These are phyloP conservation scores for Rotaria magnacalcarata DNA, from an alignment of 2,888 invertebrate genomes.

Conservation along the genomic window DNA sequence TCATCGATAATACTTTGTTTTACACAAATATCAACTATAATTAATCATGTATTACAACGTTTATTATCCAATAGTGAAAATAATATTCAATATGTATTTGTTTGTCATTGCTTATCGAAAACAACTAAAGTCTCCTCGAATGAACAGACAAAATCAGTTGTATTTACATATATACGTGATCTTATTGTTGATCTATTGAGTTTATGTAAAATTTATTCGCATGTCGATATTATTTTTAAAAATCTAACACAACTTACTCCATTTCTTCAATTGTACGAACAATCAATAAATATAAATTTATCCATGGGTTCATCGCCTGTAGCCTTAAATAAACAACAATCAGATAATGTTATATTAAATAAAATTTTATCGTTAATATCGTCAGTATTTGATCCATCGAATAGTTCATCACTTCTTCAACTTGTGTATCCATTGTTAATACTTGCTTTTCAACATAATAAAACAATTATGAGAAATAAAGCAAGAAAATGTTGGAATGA, in stretches of 20 bases:
- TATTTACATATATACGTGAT: conserved; percentile 2
- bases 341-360: not conserved
- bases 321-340: not conserved
- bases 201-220: conserved; percentile 25
- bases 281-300: not conserved
- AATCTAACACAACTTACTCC: not conserved
- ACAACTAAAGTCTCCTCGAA: not conserved
- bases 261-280: conserved; percentile 25
- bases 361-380: not conserved
- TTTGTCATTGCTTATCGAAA: conserved; percentile 20
- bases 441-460: conserved; percentile 20
- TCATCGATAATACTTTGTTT: not conserved
- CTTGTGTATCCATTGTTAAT: conserved; percentile 17
- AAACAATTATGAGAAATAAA: conserved; percentile 25
- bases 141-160: not conserved
- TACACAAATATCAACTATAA: not conserved
- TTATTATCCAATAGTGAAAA: not conserved
- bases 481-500: conserved; percentile 27
- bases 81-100: not conserved
- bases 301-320: not conserved
- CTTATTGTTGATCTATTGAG: not conserved
- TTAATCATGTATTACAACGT: not conserved
- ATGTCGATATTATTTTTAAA: not conserved
- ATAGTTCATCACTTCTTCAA: not conserved
- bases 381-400: not conserved